These are phyloP conservation scores for Diabrotica virgifera DNA, from an alignment of 1,140 invertebrate species.

Conservation along the genomic window DNA sequence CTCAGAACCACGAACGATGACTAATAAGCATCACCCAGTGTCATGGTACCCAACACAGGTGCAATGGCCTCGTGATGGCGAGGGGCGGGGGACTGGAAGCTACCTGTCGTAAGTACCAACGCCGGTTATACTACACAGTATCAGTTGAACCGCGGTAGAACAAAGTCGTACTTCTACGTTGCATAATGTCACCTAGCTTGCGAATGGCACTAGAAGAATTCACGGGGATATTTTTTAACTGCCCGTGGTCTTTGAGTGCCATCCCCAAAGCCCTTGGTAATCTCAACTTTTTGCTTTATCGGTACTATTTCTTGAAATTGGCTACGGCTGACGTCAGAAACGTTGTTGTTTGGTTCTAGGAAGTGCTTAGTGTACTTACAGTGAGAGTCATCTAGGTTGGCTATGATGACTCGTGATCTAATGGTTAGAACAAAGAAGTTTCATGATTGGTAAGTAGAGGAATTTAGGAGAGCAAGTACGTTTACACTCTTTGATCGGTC, in stretches of 20 bases:
- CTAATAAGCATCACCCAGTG: conserved; percentile 41
- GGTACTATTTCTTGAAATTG: background rate
- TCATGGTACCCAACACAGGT: conserved; percentile 45
- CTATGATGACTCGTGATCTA: background rate
- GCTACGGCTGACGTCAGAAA: conserved; percentile 11
- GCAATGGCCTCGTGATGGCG: conserved; percentile 41
- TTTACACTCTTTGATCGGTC: background rate
- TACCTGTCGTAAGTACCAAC: conserved; percentile 40
- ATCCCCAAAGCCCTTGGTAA: conserved; percentile 37
- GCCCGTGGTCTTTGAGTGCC: conserved; percentile 49
- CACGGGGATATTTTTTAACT: conserved; percentile 42
- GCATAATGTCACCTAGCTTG: conserved; percentile 33
- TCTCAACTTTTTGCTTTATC: background rate
- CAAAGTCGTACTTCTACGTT: background rate
- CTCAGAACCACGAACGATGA: conserved; percentile 32
- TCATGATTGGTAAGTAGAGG: conserved; percentile 5
- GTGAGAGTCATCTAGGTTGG: conserved; percentile 6
- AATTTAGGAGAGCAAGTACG: background rate
- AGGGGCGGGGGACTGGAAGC: conserved; percentile 35
- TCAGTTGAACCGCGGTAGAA: conserved; percentile 36
- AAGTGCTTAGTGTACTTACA: conserved; percentile 13
- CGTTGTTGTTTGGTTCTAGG: conserved; percentile 11
- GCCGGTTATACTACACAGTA: conserved; percentile 32
- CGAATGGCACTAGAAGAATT: conserved; percentile 51
- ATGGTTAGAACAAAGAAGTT: conserved; percentile 12